phyloP scores from a whole-genome alignment of 2,113 vertebrate species.

The Seriola quinqueradiata region DNA sequence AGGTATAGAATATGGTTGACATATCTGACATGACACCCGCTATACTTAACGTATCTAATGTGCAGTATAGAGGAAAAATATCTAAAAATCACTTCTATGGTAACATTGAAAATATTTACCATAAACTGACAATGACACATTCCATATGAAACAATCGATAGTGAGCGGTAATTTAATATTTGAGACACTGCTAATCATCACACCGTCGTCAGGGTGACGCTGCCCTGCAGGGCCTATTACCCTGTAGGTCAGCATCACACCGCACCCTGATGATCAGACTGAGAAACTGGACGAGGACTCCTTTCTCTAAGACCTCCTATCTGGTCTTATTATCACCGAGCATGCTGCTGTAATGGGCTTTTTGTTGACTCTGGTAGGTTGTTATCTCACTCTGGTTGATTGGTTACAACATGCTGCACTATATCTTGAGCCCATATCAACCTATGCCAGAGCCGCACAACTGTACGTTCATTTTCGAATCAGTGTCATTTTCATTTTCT shows the following conservation, averaged over 20 bases:
- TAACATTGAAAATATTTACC: too few species aligned
- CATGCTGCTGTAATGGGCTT: conserved; percentile 68
- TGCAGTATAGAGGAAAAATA: too few species aligned
- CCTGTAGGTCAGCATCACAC: conserved; percentile 29
- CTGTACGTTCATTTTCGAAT: too few species aligned
- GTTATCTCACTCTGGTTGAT: conserved; percentile 57
- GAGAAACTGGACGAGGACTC: conserved; percentile 44
- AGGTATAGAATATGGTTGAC: too few species aligned
- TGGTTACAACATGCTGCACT: conserved; percentile 56
- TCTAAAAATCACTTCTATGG: too few species aligned
- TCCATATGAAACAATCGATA: neutral
- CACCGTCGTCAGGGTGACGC: neutral
- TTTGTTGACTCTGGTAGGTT: conserved; percentile 72
- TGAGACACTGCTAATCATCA: neutral
- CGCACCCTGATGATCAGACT: conserved; percentile 24
- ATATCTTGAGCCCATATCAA: conserved; percentile 56
- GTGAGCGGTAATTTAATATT: neutral
- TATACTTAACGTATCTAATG: too few species aligned
- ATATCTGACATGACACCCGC: too few species aligned
- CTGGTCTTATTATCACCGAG: conserved; percentile 56
- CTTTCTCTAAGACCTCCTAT: conserved; percentile 48
- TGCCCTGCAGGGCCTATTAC: conserved; percentile 46
- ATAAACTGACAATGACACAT: too few species aligned
- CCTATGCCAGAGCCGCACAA: neutral
- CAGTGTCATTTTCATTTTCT: neutral